phyloP scores from a whole-genome alignment of 2,113 vertebrate genomes.

The Embiotoca jacksoni region DNA sequence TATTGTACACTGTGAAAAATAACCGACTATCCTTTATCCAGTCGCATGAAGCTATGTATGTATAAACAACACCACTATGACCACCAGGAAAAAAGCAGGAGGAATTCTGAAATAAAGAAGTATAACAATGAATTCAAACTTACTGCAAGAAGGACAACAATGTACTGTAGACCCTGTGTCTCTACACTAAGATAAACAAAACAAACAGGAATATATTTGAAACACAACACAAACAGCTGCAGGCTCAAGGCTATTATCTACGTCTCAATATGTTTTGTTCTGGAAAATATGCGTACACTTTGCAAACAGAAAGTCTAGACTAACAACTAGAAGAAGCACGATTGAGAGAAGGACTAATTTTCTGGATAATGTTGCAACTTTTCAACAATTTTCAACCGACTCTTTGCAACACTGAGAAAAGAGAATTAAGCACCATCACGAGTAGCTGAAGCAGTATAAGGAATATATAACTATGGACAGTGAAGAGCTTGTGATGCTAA shows the following conservation, averaged over 20 bases:
- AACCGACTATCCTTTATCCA: conserved; percentile 73
- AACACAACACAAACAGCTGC: conserved; percentile 80
- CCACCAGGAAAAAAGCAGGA: conserved; percentile 70
- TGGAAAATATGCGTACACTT: conserved; percentile 78
- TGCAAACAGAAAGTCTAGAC: conserved; percentile 74
- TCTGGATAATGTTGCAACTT: conserved; percentile 67
- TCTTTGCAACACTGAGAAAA: conserved; percentile 68
- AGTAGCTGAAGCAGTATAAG: conserved; percentile 75
- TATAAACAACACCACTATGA: conserved; percentile 77
- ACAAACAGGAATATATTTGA: conserved; percentile 81
- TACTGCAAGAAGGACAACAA: conserved; percentile 79
- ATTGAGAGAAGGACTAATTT: conserved; percentile 72
- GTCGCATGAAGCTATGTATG: conserved; percentile 67
- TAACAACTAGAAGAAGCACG: conserved; percentile 79
- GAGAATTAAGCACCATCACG: conserved; percentile 73
- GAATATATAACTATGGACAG: conserved; percentile 77
- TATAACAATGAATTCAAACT: conserved; percentile 75
- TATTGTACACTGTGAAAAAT: conserved; percentile 73
- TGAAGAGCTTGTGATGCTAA: conserved; percentile 66
- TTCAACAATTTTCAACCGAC: conserved; percentile 55
- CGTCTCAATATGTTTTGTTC: conserved; percentile 77
- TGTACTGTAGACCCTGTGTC: conserved; percentile 78
- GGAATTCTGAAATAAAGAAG: conserved; percentile 71
- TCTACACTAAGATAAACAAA: conserved; percentile 82
- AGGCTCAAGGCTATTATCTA: conserved; percentile 80